phyloP scores from a whole-genome alignment of 2,888 invertebrate genomes.

The Pterostichus madidus region DNA sequence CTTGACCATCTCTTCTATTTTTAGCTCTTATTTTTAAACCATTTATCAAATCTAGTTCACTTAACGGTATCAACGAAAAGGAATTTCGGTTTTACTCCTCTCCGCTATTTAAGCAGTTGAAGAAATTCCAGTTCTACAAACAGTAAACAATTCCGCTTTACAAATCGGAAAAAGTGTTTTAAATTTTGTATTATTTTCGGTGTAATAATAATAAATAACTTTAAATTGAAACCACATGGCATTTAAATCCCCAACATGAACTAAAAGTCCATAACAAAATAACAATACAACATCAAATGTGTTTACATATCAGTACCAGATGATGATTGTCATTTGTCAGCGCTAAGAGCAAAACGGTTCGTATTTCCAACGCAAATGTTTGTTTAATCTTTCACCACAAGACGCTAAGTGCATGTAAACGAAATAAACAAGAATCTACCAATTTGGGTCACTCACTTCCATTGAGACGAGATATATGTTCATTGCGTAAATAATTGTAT shows the following conservation, averaged over 20 bases:
- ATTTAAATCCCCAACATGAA: not conserved
- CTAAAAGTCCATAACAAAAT: slow-evolving; percentile 1
- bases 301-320: slow-evolving; percentile 48
- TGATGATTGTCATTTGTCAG: slow-evolving; percentile 49
- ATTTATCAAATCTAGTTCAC: slow-evolving; percentile 5
- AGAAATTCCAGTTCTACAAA: too few species aligned
- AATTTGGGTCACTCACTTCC: slow-evolving; percentile 25
- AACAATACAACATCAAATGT: slow-evolving; percentile 26
- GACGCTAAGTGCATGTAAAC: slow-evolving; percentile 20
- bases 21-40: not conserved
- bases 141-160: not conserved
- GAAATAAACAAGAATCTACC: slow-evolving; percentile 18
- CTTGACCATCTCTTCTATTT: too few species aligned
- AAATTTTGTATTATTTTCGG: slow-evolving; percentile 3
- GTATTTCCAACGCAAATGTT: slow-evolving; percentile 40
- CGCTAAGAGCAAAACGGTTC: slow-evolving; percentile 18
- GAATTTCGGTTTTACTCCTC: not conserved
- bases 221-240: too few species aligned
- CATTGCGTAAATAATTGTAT: not conserved
- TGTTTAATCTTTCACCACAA: slow-evolving; percentile 29
- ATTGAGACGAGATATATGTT: slow-evolving; percentile 5
- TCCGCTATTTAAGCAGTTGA: too few species aligned
- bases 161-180: not conserved
- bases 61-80: not conserved
- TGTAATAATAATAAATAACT: not conserved